Conservation (phyloP, 64 coral and sea anemone genomes). For the Actinia equina region DNA sequence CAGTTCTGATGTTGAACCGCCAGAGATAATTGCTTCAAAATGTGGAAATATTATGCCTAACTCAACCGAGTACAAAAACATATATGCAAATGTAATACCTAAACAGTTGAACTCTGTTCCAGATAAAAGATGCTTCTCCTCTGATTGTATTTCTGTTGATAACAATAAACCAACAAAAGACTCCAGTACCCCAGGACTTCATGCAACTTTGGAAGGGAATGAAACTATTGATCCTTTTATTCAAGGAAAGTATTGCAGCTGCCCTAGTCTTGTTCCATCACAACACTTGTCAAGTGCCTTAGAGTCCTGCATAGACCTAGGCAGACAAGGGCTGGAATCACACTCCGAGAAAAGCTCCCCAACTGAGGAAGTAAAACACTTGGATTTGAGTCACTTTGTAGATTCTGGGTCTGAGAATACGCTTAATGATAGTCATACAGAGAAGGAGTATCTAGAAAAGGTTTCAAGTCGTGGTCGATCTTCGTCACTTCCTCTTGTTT, state of each 20-base stretch:
- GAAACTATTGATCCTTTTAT: slow-evolving; percentile 52
- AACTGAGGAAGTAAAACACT: neutral
- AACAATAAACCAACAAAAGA: neutral
- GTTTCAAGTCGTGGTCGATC: neutral
- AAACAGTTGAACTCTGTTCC: neutral
- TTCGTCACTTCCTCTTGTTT: neutral
- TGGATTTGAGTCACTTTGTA: neutral
- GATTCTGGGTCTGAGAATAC: neutral
- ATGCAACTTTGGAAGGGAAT: slow-evolving; percentile 11
- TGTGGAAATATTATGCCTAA: neutral
- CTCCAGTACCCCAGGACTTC: neutral
- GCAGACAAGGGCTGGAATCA: slow-evolving; percentile 22
- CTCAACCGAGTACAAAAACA: neutral
- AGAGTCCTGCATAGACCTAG: slow-evolving; percentile 43
- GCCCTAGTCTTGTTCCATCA: slow-evolving; percentile 48
- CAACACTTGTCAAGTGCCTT: slow-evolving; percentile 50
- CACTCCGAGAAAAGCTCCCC: neutral
- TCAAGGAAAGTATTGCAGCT: slow-evolving; percentile 69
- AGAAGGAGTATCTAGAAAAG: neutral
- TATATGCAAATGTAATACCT: neutral
- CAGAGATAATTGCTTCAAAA: neutral
- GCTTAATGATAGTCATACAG: neutral
- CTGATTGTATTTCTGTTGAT: neutral
- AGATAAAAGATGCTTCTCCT: slow-evolving; percentile 6
- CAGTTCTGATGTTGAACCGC: neutral